phyloP scores from a whole-genome alignment of 1,140 invertebrate genomes.

The Eufriesea mexicana region DNA sequence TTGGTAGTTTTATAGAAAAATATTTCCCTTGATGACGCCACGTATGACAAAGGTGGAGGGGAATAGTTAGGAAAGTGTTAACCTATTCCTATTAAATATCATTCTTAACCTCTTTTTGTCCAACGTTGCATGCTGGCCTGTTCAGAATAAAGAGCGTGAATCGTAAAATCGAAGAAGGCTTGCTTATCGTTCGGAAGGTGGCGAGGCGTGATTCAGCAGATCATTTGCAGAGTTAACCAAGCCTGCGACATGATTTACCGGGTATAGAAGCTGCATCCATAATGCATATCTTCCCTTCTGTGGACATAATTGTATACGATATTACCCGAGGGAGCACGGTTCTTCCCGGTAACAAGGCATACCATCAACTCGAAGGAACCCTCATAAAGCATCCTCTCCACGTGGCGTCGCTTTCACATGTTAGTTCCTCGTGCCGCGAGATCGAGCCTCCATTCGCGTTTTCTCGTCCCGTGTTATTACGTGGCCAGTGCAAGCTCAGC shows the following conservation, averaged over 20 bases:
- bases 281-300: conserved; percentile 76
- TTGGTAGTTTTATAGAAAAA: no score
- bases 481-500: neutral
- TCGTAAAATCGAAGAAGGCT: neutral
- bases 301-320: conserved; percentile 80
- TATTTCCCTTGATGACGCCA: no score
- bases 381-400: conserved; percentile 52
- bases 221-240: conserved; percentile 80
- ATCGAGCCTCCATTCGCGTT: conserved; percentile 58
- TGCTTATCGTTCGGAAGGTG: conserved; percentile 16
- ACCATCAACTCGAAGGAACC: conserved; percentile 69
- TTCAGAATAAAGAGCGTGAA: neutral
- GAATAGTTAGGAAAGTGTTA: no score
- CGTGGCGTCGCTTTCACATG: conserved; percentile 6
- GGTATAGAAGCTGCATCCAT: conserved; percentile 68
- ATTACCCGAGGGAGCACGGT: conserved; percentile 77
- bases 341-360: conserved; percentile 78
- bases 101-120: neutral
- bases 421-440: conserved; percentile 52
- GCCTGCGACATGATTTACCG: conserved; percentile 77
- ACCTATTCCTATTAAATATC: no score
- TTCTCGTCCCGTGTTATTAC: neutral
- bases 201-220: conserved; percentile 54
- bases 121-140: no score
- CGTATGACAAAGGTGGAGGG: no score